A percentile compares a stretch with the other conserved stretches of the same genome.
Conservation (phyloP, 64 coral and sea anemone genomes). For the Porites australiensis region DNA sequence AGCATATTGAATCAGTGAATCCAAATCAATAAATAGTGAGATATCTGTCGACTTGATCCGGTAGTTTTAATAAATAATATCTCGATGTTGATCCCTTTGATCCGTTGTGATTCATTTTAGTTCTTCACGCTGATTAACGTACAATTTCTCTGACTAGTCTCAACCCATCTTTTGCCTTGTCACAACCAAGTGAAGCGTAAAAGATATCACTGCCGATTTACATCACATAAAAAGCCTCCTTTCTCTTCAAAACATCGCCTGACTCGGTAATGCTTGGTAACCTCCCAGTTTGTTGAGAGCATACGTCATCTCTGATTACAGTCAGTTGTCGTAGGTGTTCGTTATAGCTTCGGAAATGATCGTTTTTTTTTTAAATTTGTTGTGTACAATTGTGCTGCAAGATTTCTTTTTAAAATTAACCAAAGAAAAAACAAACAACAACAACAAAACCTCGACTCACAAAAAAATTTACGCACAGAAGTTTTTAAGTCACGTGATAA, state of each 20-base stretch:
- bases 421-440: not conserved
- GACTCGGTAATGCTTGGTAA: constrained; percentile 37
- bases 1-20: constrained; percentile 65
- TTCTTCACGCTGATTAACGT: not conserved
- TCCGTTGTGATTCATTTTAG: constrained; percentile 48
- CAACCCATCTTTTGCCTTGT: not conserved
- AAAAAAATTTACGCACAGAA: too few relatives aligned
- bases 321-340: not conserved
- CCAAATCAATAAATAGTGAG: not conserved
- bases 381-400: too few relatives aligned
- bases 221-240: not conserved
- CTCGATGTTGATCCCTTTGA: constrained; percentile 45
- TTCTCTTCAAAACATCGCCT: not conserved
- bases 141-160: not conserved
- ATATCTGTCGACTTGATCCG: constrained; percentile 12
- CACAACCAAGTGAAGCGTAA: not conserved
- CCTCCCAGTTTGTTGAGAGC: constrained; percentile 18
- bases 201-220: not conserved
- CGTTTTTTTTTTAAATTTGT: not conserved
- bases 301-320: constrained; percentile 5
- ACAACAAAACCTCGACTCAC: not conserved
- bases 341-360: not conserved
- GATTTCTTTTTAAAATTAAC: too few relatives aligned
- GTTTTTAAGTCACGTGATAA: not conserved
- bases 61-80: constrained; percentile 81